Conservation (phyloP, 2,113 vertebrate species). For the Baryphthengus martii region DNA sequence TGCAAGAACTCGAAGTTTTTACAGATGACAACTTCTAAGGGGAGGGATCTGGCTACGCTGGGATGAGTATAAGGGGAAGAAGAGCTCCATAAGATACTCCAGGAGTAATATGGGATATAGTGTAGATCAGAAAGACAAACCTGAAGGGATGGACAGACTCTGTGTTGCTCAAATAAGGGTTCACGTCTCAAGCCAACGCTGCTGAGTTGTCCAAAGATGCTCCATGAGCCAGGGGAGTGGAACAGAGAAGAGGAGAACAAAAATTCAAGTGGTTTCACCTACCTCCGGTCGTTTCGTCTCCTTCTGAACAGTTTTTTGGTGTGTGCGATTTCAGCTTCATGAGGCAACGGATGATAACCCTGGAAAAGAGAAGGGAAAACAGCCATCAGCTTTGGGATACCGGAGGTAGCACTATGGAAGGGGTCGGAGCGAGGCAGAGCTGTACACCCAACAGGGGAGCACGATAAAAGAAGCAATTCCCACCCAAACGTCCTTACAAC, state of each 20-base stretch:
- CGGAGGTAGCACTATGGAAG: accelerated
- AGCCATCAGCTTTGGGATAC: not conserved
- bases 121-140: not conserved
- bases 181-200: not conserved
- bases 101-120: not conserved
- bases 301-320: slow-evolving; percentile 96
- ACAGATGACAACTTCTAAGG: not conserved
- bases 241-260: not conserved
- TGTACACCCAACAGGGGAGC: accelerated
- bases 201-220: not conserved
- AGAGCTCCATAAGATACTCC: not conserved
- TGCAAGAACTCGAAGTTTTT: not conserved
- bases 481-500: not conserved
- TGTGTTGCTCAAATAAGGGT: not conserved
- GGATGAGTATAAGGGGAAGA: not conserved
- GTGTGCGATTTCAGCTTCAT: slow-evolving; percentile 93
- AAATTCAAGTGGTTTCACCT: not conserved
- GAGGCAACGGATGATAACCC: slow-evolving; percentile 89
- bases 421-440: not conserved
- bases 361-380: slow-evolving; percentile 31
- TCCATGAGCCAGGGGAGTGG: accelerated
- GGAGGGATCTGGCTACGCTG: not conserved
- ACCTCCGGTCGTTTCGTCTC: slow-evolving; percentile 91
- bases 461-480: not conserved
- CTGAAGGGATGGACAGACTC: too few relatives aligned